Evolutionary conservation across 2,888 invertebrate genomes (phyloP).

Genomic region (Fabriciana adippe): DNA sequence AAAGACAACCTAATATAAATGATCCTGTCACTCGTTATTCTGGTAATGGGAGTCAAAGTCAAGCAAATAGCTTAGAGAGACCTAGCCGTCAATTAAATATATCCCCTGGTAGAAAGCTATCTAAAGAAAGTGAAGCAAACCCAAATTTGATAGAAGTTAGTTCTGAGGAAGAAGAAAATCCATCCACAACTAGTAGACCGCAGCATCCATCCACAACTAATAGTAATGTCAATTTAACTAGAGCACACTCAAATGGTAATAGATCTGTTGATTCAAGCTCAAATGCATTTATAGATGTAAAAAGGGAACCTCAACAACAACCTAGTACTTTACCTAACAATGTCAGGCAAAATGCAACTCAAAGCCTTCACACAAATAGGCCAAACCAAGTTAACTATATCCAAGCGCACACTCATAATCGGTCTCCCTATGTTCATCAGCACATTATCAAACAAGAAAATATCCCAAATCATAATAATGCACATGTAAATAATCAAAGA

Average conservation of each 20-base stretch:
- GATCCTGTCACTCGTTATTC: conserved; percentile 44
- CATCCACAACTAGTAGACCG: conserved; percentile 57
- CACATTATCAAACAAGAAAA: conserved; percentile 16
- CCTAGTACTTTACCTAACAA: conserved; percentile 48
- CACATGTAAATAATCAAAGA: conserved; percentile 2
- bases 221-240: conserved; percentile 43
- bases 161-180: conserved; percentile 76
- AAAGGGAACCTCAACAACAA: conserved; percentile 58
- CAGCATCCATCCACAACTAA: conserved; percentile 49
- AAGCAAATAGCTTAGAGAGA: conserved; percentile 57
- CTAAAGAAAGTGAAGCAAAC: conserved; percentile 63
- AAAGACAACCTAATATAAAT: conserved; percentile 44
- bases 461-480: neutral
- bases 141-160: conserved; percentile 73
- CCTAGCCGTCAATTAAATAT: conserved; percentile 74
- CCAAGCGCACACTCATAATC: conserved; percentile 32
- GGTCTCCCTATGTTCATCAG: neutral
- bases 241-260: conserved; percentile 33
- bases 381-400: conserved; percentile 30
- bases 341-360: conserved; percentile 41
- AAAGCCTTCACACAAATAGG: conserved; percentile 14
- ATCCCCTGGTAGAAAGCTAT: conserved; percentile 68
- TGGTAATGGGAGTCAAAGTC: conserved; percentile 40
- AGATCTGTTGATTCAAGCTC: conserved; percentile 39
- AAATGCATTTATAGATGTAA: conserved; percentile 52